Percentiles rank a stretch among this genome's conserved stretches.
These are phyloP conservation scores for Chrysomela aeneicollis DNA, from an alignment of 2,888 invertebrate species.

Conservation along the genomic window DNA sequence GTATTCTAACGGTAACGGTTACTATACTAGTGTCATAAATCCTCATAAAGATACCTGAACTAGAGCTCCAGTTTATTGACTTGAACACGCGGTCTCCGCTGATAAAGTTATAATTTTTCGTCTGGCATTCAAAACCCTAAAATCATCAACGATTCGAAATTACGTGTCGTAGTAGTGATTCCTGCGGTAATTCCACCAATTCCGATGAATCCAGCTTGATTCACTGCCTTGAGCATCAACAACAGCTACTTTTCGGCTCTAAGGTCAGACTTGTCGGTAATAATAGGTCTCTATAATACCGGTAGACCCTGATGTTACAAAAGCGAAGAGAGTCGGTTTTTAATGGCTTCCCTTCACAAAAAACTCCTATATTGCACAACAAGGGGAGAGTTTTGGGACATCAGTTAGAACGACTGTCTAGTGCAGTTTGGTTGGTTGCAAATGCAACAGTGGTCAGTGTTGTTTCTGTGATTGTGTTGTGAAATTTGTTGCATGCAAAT, in stretches of 20 bases:
- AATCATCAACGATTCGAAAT: slow-evolving; percentile 20
- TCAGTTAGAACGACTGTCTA: slow-evolving; percentile 52
- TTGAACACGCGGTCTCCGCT: slow-evolving; percentile 26
- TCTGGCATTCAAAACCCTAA: slow-evolving; percentile 21
- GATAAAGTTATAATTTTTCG: slow-evolving; percentile 40
- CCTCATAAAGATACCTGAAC: slow-evolving; percentile 47
- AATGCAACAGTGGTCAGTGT: slow-evolving; percentile 48
- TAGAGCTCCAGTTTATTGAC: slow-evolving; percentile 37
- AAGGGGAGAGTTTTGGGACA: slow-evolving; percentile 53
- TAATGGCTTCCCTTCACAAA: slow-evolving; percentile 60
- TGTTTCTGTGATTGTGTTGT: slow-evolving; percentile 26
- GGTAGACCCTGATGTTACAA: slow-evolving; percentile 55
- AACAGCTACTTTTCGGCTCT: too few relatives aligned
- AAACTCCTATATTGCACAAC: slow-evolving; percentile 55
- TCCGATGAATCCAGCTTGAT: slow-evolving; percentile 23
- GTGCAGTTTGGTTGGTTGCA: slow-evolving; percentile 53
- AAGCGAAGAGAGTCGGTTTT: slow-evolving; percentile 61
- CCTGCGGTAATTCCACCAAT: slow-evolving; percentile 27
- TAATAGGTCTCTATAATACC: slow-evolving; percentile 55
- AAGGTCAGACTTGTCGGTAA: slow-evolving; percentile 46
- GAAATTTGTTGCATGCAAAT: slow-evolving; percentile 12
- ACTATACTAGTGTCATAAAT: slow-evolving; percentile 53
- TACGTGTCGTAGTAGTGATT: slow-evolving; percentile 31
- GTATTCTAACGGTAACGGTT: slow-evolving; percentile 53
- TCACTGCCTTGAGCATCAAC: slow-evolving; percentile 28